These are phyloP conservation scores for Phalacrocorax aristotelis DNA, from an alignment of 2,113 vertebrate species.

Conservation along the genomic window DNA sequence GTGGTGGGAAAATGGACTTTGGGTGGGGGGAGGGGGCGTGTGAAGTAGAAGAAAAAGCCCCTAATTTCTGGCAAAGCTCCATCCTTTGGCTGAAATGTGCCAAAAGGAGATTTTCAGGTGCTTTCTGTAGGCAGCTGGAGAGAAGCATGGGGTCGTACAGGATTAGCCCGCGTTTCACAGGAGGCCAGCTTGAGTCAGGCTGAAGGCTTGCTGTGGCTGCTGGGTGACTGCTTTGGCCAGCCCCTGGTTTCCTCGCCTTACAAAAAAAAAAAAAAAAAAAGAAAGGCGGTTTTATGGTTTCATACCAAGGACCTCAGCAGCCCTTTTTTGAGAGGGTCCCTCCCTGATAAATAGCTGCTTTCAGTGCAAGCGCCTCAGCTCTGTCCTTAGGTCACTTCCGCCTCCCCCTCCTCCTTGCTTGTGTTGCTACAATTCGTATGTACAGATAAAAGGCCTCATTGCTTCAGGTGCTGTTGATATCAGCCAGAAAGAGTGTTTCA, in stretches of 20 bases:
- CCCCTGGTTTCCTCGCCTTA: neutral
- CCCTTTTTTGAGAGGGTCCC: neutral
- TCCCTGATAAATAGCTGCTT: neutral
- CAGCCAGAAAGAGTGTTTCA: neutral
- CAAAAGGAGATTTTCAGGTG: neutral
- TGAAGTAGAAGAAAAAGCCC: neutral
- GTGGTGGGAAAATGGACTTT: neutral
- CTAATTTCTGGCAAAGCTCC: neutral
- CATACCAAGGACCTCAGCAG: neutral
- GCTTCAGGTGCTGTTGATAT: neutral
- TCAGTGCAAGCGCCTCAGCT: neutral
- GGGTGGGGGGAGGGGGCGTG: too few relatives aligned
- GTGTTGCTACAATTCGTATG: neutral
- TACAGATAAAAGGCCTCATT: neutral
- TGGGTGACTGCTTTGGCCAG: rapidly evolving
- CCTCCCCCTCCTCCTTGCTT: neutral
- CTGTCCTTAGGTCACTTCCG: neutral
- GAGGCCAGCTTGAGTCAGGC: neutral
- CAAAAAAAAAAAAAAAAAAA: neutral
- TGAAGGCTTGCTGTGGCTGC: neutral
- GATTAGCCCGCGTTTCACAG: rapidly evolving
- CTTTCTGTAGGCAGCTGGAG: neutral
- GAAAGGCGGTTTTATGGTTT: neutral
- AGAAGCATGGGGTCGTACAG: rapidly evolving
- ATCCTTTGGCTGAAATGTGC: neutral